These are phyloP conservation scores for Orchesellides sinensis DNA, from an alignment of 2,888 invertebrate species.

Conservation along the genomic window DNA sequence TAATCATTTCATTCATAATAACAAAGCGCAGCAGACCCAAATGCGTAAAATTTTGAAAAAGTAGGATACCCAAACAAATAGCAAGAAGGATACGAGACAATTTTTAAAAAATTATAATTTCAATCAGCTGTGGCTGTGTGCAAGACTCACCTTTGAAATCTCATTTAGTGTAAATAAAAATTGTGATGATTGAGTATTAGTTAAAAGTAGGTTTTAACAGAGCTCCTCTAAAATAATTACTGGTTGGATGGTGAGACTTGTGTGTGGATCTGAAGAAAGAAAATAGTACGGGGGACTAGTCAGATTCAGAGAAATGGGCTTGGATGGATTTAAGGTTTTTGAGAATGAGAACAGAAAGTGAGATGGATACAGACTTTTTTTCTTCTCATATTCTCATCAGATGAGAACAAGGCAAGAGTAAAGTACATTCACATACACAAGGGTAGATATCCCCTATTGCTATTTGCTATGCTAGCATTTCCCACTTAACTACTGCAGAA, in stretches of 20 bases:
- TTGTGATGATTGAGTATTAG: slow-evolving; percentile 2
- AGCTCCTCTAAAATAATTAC: neutral
- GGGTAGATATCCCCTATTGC: too few species aligned
- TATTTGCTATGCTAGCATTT: neutral
- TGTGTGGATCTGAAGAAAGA: neutral
- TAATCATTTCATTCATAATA: too few species aligned
- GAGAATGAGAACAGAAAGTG: slow-evolving; percentile 19
- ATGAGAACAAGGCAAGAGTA: slow-evolving; percentile 3
- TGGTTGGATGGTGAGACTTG: neutral
- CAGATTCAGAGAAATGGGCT: slow-evolving; percentile 28
- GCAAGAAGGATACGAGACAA: too few species aligned
- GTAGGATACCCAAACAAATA: too few species aligned
- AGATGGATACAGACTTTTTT: slow-evolving; percentile 34
- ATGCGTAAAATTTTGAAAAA: too few species aligned
- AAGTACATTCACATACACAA: neutral
- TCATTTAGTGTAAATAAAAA: neutral
- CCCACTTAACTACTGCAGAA: neutral
- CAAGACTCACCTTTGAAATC: slow-evolving; percentile 11
- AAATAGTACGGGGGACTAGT: neutral
- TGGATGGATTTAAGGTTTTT: too few species aligned
- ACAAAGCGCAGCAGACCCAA: too few species aligned
- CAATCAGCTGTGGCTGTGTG: neutral
- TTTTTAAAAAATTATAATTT: neutral
- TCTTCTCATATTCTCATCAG: neutral
- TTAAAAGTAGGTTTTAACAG: neutral